Conservation (phyloP, 2,888 invertebrate species). For the Drosophila mettleri region DNA sequence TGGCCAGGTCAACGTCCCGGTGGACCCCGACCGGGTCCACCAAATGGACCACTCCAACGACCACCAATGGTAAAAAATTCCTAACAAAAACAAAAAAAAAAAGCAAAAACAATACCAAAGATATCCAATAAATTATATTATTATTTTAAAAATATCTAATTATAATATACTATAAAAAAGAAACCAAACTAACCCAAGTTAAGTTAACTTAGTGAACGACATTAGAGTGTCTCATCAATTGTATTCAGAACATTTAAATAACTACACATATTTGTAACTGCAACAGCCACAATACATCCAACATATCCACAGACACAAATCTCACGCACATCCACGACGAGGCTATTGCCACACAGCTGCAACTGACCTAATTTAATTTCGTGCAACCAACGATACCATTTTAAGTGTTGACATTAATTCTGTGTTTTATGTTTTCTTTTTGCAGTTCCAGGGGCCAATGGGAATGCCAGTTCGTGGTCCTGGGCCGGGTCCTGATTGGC, state of each 20-base stretch:
- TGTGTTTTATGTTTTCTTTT: constrained; percentile 26
- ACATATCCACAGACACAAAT: constrained; percentile 16
- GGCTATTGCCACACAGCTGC: constrained; percentile 19
- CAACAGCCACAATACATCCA: constrained; percentile 32
- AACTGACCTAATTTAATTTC: constrained; percentile 18
- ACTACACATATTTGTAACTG: constrained; percentile 56
- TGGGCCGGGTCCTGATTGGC: constrained; percentile 90
- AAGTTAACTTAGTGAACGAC: constrained; percentile 67
- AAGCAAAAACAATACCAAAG: constrained; percentile 20
- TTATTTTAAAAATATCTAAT: constrained; percentile 25
- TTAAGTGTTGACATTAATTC: constrained; percentile 5
- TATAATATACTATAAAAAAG: constrained; percentile 37
- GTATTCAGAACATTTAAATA: constrained; percentile 78
- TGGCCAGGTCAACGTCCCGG: constrained; percentile 86
- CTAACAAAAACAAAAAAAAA: constrained; percentile 36
- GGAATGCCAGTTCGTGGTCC: constrained; percentile 87
- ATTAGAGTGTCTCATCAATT: constrained; percentile 58
- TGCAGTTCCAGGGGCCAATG: constrained; percentile 85
- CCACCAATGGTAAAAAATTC: constrained; percentile 87
- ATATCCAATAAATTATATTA: constrained; percentile 36
- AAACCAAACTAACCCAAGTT: constrained; percentile 63
- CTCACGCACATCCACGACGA: constrained; percentile 24
- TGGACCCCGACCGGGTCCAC: constrained; percentile 86
- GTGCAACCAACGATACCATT: constrained; percentile 3
- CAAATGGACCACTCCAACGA: constrained; percentile 86